Conservation (phyloP, 2,797 vertebrate species). For the Oreortyx pictus region DNA sequence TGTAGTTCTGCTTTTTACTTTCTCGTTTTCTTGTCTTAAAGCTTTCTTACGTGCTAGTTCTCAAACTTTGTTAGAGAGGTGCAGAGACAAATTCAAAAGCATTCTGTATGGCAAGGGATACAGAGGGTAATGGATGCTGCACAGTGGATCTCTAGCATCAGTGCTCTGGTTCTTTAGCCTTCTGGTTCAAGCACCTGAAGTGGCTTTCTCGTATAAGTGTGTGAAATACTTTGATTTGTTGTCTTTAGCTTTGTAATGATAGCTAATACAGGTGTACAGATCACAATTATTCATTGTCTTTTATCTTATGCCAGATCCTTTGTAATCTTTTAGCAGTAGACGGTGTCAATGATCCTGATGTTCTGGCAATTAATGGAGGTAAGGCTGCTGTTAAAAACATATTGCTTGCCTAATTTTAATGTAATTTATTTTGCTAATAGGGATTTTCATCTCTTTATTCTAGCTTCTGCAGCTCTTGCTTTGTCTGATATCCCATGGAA, state of each 20-base stretch:
- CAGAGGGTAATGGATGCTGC: not conserved
- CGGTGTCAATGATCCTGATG: constrained; percentile 92
- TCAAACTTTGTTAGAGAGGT: not conserved
- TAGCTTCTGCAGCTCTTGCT: constrained; percentile 94
- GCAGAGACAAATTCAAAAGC: not conserved
- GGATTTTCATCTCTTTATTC: not conserved
- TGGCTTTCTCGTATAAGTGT: not conserved
- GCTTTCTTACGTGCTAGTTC: not conserved
- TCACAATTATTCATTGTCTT: constrained; percentile 67
- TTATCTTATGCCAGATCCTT: constrained; percentile 81
- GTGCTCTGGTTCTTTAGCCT: not conserved
- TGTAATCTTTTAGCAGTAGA: constrained; percentile 98
- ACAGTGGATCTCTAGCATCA: not conserved
- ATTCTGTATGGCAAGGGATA: not conserved
- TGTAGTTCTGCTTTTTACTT: not conserved
- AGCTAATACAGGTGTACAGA: not conserved
- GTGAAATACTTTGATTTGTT: not conserved
- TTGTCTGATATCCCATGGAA: constrained; percentile 98
- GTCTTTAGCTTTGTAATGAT: constrained; percentile 24
- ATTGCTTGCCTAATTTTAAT: not conserved
- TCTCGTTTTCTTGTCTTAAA: not conserved
- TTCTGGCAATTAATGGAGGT: constrained; percentile 98
- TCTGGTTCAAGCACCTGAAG: not conserved
- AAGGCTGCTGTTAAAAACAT: constrained; percentile 19
- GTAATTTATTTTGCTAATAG: not conserved